phyloP scores from a whole-genome alignment of 2,797 vertebrate genomes.

The Anolis apletophallus region DNA sequence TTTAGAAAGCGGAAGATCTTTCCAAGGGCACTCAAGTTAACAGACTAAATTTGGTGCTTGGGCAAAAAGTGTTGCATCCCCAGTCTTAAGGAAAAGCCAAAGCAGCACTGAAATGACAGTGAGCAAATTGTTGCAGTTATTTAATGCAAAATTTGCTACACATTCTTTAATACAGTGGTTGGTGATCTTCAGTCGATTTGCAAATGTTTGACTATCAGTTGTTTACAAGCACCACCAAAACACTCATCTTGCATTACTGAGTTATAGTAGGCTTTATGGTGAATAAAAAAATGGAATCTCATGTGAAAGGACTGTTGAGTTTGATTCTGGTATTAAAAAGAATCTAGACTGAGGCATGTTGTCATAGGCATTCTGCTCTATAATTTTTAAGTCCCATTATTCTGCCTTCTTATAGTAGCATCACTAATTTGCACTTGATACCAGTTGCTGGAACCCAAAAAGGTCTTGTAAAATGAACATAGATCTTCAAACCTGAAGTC shows the following conservation, averaged over 20 bases:
- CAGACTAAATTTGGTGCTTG: neutral
- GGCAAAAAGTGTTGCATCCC: neutral
- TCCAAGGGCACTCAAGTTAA: neutral
- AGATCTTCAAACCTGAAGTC: neutral
- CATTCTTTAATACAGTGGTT: neutral
- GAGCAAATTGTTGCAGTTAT: neutral
- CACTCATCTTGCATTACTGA: neutral
- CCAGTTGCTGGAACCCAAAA: neutral
- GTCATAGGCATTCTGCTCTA: neutral
- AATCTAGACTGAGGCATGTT: neutral
- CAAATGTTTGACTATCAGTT: neutral
- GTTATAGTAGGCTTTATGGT: neutral
- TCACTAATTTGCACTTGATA: neutral
- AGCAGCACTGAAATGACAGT: neutral
- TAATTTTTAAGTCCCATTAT: neutral
- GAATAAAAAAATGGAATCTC: neutral
- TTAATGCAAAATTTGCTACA: neutral
- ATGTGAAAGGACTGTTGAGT: neutral
- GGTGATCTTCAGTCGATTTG: neutral
- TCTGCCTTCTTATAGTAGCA: neutral
- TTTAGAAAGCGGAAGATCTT: neutral
- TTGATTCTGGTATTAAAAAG: neutral
- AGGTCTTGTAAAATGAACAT: neutral
- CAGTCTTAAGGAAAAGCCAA: neutral
- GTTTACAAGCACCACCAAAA: neutral